Evolutionary conservation across 2,797 vertebrate species (phyloP), one percentile per base, ranked within the genome.

Genomic region (Silurus lanzhouensis): DNA sequence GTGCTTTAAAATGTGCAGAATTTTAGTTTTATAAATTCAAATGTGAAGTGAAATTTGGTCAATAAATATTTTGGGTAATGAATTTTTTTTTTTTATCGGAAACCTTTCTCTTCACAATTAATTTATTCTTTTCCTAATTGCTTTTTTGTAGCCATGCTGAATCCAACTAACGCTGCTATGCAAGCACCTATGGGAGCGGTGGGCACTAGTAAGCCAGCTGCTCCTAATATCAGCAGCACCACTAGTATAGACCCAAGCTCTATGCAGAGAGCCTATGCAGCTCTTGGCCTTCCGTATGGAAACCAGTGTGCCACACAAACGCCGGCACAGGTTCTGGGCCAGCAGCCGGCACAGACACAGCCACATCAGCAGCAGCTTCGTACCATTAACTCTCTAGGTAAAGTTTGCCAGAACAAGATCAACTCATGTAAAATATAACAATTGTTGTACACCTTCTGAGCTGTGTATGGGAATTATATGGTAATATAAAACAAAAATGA

Each of bases 201-300:
- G 86, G 96, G 96, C 66, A 91, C 96, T 5, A 96, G 97, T 89
- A 98, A 98, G 86, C 95, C 97, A 86, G 95, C 93, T 81, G 91
- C 97, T 74, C 94, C 97, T 88, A 93, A 96, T 6, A 94, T 99
- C 85, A 98, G 94, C 93, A 98, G 96, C 92, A 95, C 97, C 85
- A 95, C 98, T 52, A 96, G 97, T 27, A 99, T 99, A 88, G 98
- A 99, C 93, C 98, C 98, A 93, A 98, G 97, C 94, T 99, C 98
- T 92, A 99, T 99, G 98, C 98, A 99, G 91, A 95, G 97, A 91
- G 98, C 98, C 25, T 99, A 99, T 0, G 98, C 97, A 38, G 98
- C 98, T 55, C 96, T 99, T 20, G 98, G 98, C 70, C 94, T 99
- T 82, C 97, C 98, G 6, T 99, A 99, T 88, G 96, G 97, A 93